Base-by-base conservation (phyloP, 2,113 vertebrate species). In the Baryphthengus martii region DNA sequence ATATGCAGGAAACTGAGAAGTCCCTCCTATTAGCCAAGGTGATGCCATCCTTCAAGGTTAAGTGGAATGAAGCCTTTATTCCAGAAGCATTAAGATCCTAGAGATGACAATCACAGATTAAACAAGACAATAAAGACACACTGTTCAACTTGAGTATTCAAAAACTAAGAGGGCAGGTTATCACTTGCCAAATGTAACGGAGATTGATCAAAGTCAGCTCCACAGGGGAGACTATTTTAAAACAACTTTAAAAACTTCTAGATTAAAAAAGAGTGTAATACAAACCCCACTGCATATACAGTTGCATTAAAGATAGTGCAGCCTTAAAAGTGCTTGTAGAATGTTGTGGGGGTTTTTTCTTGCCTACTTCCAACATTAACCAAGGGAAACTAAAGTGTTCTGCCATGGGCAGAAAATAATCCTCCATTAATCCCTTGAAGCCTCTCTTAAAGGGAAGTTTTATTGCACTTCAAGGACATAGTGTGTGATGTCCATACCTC, bases 1-100 rank as follows among this genome's bases (percentile, higher is more conserved):
- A 94, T 33, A 52, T 85, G 95, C 97, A 98, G 81, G 96, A 95
- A 77, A 97, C 2, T 6, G 88, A 95, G 77, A 97, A 97, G 21
- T 96, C 25, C 39, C 20, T 96, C 73, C 76, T 95, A 5, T 85
- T 56, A 47, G 63, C 74, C 77, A 91, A 79, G 66, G 81, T 91
- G 72, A 88, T 12, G 12, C 13, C 77, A 88, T 97, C 96, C 68
- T 94, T 97, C 88, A 97, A 49, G 47, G 42, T 85, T 73, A 98
- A 55, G 56, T 88, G 82, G 49, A 98, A 68, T 4, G 93, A 96
- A 59, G 83, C 67, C 33, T 83, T 74, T 73, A 98, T 44, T 94
- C 93, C 96, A 77, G 88, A 96, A 4, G 63, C 26, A 66, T 45
- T 42, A 68, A 97, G 47, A 17, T 23, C 96, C 96, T 97, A 37